Base-by-base conservation (phyloP, 1,140 invertebrate species). In the Pseudobourletiella spinata region DNA sequence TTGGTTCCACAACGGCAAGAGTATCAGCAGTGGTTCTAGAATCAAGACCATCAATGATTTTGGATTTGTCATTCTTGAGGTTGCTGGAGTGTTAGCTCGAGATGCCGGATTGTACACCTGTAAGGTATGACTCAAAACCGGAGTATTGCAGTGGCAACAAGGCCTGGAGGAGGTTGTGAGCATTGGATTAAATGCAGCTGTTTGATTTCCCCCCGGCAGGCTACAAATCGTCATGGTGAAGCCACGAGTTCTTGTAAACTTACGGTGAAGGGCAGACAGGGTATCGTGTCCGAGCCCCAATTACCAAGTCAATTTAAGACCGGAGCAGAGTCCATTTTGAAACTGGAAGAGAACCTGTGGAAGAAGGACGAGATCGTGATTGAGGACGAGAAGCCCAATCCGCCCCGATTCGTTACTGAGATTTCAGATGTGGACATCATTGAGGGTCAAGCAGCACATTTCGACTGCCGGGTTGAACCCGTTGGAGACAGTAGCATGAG, bases 1-100 rank as follows among this genome's bases (percentile, higher is more conserved):
- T 77, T 97, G 93, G 93, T 96, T 86, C 82, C 91, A 95, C 69
- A 95, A 97, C 75, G 93, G 92, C 30, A 91, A 94, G 78, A 82
- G 90, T 11, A 78, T 95, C 46, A 83, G 86, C 70, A 84, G 88
- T 63, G 91, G 90, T 50, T 91, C 88, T 8, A 82, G 90, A 74
- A 85, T 93, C 57, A 92, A 92, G 73, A 92, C 88, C 0, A 92
- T 93, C 60, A 91, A 91, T 69, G 91, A 95, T 72, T 95, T 95
- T 76, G 91, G 91, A 28, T 94, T 91, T 71, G 91, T 95, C 2
- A 94, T 94, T 70, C 76, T 95, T 46, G 91, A 95, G 81, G 85
- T 95, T 39, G 84, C 86, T 46, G 88, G 88, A 50, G 88, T 91
- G 57, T 91, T 91, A 72, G 85, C 87, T 74, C 80, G 89, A 59